Evolutionary conservation across 2,113 vertebrate genomes (phyloP).

Genomic region (Anolis sagrei): DNA sequence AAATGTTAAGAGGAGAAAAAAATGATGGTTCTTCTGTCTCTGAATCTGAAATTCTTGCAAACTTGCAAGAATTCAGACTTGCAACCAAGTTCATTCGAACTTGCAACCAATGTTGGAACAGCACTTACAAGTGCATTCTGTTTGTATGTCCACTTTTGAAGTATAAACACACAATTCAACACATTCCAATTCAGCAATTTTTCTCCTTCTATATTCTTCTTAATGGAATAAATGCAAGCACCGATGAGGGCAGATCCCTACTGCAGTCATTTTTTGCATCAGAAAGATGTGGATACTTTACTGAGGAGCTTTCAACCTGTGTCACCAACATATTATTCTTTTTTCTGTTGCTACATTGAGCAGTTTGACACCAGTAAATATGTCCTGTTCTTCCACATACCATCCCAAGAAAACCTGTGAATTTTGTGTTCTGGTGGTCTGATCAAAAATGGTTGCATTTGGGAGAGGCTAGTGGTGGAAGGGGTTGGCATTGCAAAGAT

Average conservation of each 20-base stretch:
- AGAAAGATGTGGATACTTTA: constrained; percentile 10
- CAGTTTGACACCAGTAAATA: neutral
- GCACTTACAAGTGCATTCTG: neutral
- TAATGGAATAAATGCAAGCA: constrained; percentile 11
- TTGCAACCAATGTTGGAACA: constrained; percentile 27
- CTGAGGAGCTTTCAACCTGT: constrained; percentile 8
- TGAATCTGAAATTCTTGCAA: constrained; percentile 52
- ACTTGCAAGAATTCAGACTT: too few species aligned
- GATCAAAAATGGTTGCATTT: too few species aligned
- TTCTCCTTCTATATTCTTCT: constrained; percentile 9
- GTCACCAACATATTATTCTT: neutral
- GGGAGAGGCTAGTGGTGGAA: too few species aligned
- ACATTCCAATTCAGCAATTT: constrained; percentile 6
- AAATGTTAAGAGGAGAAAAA: constrained; percentile 48
- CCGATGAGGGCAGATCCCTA: constrained; percentile 23
- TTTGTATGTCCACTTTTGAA: constrained; percentile 17
- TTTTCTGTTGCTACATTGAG: neutral
- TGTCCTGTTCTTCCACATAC: too few species aligned
- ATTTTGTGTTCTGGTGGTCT: too few species aligned
- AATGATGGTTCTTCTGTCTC: constrained; percentile 33
- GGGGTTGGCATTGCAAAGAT: too few species aligned
- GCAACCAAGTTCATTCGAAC: constrained; percentile 37
- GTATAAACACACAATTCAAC: neutral
- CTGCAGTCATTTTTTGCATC: neutral
- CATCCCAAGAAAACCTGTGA: too few species aligned